These are phyloP conservation scores for Martes martes DNA, from an alignment of 2,113 vertebrate genomes.

Conservation along the genomic window DNA sequence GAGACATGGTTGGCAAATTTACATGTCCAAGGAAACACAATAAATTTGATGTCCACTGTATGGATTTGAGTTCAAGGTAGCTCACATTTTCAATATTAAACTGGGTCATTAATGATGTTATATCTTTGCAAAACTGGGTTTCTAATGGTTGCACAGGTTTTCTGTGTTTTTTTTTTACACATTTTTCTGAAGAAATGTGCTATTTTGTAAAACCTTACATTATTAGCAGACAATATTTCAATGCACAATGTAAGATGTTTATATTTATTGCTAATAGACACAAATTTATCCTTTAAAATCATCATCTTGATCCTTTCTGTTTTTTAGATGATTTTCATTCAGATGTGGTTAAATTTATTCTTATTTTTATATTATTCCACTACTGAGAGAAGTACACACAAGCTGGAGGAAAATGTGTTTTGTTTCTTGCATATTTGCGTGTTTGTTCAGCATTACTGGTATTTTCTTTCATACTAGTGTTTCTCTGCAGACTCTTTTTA, in stretches of 20 bases:
- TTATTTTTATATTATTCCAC: not conserved
- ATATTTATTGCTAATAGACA: not conserved
- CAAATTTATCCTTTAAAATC: not conserved
- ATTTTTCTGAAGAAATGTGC: not conserved
- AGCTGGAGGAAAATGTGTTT: not conserved
- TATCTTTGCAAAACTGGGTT: not conserved
- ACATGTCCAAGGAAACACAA: not conserved
- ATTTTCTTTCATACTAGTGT: not conserved
- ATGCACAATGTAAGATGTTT: not conserved
- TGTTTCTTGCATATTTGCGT: not conserved
- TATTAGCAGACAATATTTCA: not conserved
- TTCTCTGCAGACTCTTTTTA: not conserved
- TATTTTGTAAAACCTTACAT: not conserved
- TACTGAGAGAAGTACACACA: not conserved
- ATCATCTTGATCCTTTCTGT: not conserved
- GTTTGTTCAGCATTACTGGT: not conserved
- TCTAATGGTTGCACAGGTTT: not conserved
- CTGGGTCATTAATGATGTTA: not conserved
- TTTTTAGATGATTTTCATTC: not conserved
- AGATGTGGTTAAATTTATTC: not conserved
- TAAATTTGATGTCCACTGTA: not conserved
- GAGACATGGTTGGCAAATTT: not conserved
- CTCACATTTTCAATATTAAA: not conserved
- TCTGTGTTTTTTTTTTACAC: not conserved
- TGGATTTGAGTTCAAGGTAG: not conserved